Evolutionary conservation across 2,113 vertebrate species (phyloP), one percentile per base, ranked within the genome.

Genomic region (Nannobrachium achirus): DNA sequence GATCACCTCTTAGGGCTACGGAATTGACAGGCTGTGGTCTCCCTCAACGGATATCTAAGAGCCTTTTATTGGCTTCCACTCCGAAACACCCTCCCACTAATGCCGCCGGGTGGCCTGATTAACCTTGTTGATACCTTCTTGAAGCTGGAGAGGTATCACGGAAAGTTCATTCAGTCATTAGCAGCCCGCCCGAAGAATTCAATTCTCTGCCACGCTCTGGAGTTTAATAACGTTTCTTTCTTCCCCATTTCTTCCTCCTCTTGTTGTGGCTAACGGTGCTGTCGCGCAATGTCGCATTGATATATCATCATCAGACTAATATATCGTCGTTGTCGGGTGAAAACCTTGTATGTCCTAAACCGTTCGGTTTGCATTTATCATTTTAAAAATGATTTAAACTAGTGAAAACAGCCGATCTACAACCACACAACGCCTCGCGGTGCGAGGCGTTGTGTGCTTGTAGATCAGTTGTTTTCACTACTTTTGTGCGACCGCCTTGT

Each of bases 11-110:
- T 86, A 89, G 91, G 90, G 91, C 85, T 90, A 85, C 71, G 55
- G 85, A 92, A 93, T 89, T 91, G 92, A 90, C 91, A 90, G 78
- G 77, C 80, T 87, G 78, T 71, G 86, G 88, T 85, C 86, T 81
- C 88, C 83, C 89, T 86, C 85, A 93, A 81, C 85, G 91, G 88
- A 87, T 84, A 86, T 90, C 89, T 87, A 89, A 92, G 89, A 82
- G 81, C 79, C 84, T 51, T 71, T 87, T 93, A 90, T 69, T 88
- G 91, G 86, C 57, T 91, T 88, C 84, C 80, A 84, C 77, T 89
- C 86, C 88, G 3, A 77, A 85, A 91, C 68, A 70, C 71, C 81
- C 70, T 90, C 77, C 74, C 86, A 69, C 88, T 91, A 90, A 87
- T 84, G 82, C 78, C 65, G 61, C 89, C 79, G 62, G 56, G 88